Conservation (phyloP, 2,797 vertebrate genomes). For the Notolepis coatsorum region DNA sequence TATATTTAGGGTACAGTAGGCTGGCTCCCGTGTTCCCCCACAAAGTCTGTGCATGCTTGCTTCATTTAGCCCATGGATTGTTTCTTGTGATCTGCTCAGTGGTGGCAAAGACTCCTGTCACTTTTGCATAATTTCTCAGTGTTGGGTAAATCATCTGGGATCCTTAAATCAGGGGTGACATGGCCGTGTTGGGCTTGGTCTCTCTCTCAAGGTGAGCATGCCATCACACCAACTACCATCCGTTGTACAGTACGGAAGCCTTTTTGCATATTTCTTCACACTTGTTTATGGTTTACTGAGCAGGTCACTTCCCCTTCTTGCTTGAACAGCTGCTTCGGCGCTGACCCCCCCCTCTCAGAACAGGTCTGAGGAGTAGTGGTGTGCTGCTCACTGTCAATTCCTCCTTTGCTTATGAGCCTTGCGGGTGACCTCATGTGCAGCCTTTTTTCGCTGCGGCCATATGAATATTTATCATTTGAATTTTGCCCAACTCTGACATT, state of each 20-base stretch:
- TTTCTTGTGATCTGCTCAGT: constrained; percentile 46
- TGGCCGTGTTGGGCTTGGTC: constrained; percentile 53
- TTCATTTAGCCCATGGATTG: constrained; percentile 51
- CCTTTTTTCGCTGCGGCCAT: constrained; percentile 76
- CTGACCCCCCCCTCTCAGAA: constrained; percentile 69
- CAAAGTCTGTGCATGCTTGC: too few relatives aligned
- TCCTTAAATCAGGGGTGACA: constrained; percentile 59
- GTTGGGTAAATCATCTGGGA: constrained; percentile 46
- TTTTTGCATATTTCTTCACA: constrained; percentile 80
- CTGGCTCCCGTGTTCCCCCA: too few relatives aligned
- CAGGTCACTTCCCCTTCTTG: constrained; percentile 83
- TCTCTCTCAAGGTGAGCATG: constrained; percentile 62
- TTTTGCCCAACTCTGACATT: constrained; percentile 81
- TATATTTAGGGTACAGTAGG: too few relatives aligned
- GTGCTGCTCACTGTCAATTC: constrained; percentile 81
- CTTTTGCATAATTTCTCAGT: neutral
- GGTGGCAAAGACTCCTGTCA: constrained; percentile 43
- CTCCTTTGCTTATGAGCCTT: constrained; percentile 76
- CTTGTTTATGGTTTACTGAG: constrained; percentile 86
- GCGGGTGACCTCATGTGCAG: constrained; percentile 78
- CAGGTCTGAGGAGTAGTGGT: constrained; percentile 75
- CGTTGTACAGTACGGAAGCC: constrained; percentile 38
- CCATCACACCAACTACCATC: constrained; percentile 54
- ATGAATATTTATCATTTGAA: constrained; percentile 85
- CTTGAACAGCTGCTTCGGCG: constrained; percentile 83